Evolutionary conservation across 2,797 vertebrate species (phyloP), one percentile per base, ranked within the genome.

Genomic region (Tapera naevia): DNA sequence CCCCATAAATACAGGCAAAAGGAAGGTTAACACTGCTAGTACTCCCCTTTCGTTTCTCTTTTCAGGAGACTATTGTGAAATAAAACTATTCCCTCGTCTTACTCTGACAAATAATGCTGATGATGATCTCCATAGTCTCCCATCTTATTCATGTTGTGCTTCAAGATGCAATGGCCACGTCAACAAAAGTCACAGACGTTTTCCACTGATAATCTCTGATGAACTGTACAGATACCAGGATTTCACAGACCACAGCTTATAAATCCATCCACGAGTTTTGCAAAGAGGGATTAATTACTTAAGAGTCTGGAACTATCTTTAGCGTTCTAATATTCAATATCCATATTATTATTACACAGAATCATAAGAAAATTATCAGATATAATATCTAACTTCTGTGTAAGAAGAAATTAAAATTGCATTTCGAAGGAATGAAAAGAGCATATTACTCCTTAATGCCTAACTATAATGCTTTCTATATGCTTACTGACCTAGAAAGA

Each of bases 101-200:
- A 37, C 11, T 53, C 54, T 69, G 66, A 19, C 24, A 81, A 81
- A 4, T 7, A 3, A 28, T 15, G 17, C 19, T 32, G 66, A 27
- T 62, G 43, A 35, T 56, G 19, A 10, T n/a, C 37, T 66, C 39
- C 51, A 33, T 1, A 75, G 11, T 32, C 27, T 69, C 46, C 35
- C 14, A 3, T 9, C 3, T 9, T 62, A 17, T 2, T 13, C 25
- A 5, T 32, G 30, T 15, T 18, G 53, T 35, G 28, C 28, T 39
- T 56, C 35, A 45, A 24, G 25, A 30, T 13, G 15, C 8, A 4
- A 11, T 9, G 11, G 7, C 41, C 32, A 1, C 1, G 5, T 3
- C 18, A 79, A 16, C 25, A 80, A 7, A 48, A 58, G n/a, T 4
- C 56, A 19, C 15, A 76, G 46, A 16, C 5, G 12, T 22, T 13